phyloP scores from a whole-genome alignment of 2,797 vertebrate species.

The Hydrolagus colliei region DNA sequence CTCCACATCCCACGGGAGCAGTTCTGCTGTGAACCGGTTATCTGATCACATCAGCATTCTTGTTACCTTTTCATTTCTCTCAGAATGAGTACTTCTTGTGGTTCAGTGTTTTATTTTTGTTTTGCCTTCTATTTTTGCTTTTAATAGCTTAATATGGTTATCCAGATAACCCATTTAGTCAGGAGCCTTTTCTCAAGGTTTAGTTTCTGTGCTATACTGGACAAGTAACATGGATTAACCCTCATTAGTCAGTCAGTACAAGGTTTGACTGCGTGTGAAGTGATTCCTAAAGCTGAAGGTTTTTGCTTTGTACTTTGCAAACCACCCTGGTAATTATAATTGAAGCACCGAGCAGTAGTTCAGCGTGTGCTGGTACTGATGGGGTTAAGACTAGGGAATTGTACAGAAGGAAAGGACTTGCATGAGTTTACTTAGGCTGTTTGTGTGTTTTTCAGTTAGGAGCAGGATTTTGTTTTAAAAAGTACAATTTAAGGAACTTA shows the following conservation, averaged over 20 bases:
- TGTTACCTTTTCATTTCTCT: neutral
- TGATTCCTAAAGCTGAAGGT: neutral
- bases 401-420: constrained; percentile 1
- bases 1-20: neutral
- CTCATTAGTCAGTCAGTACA: neutral
- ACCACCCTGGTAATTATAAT: neutral
- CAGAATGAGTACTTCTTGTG: too few relatives aligned
- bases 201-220: neutral
- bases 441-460: neutral
- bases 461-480: neutral
- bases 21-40: neutral
- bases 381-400: constrained; percentile 15
- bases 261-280: neutral
- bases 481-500: neutral
- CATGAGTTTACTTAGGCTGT: constrained; percentile 1
- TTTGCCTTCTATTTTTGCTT: constrained; percentile 3
- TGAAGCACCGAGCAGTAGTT: neutral
- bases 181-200: neutral
- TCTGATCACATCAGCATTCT: neutral
- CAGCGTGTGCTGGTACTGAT: neutral
- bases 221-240: too few relatives aligned
- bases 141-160: neutral
- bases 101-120: neutral
- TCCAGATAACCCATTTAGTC: neutral
- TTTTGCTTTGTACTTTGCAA: constrained; percentile 10